Percentiles rank a stretch among this genome's conserved stretches.
Conservation (phyloP, 1,140 invertebrate species). For the Ceratosolen solmsi region DNA sequence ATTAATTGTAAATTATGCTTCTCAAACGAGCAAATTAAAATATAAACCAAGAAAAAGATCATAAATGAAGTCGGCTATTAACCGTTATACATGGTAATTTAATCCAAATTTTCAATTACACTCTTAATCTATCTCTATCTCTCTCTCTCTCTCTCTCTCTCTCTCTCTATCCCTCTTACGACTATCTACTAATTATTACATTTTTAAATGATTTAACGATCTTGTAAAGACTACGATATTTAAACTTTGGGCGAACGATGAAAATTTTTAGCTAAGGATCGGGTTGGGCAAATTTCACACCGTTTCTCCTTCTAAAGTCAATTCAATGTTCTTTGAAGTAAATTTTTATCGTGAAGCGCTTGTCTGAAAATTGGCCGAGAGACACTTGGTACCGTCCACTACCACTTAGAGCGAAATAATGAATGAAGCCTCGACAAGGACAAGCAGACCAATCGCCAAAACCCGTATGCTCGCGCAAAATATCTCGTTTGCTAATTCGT, state of each 20-base stretch:
- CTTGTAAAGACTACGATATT: too few relatives aligned
- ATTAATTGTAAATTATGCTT: conserved; percentile 1
- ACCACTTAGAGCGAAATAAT: conserved; percentile 7
- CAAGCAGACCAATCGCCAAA: conserved; percentile 30
- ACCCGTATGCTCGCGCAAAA: neutral
- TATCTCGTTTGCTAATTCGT: too few relatives aligned
- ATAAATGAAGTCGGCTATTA: neutral
- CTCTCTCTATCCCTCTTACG: too few relatives aligned
- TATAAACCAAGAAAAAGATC: too few relatives aligned
- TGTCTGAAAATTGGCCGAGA: conserved; percentile 5
- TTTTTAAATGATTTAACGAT: too few relatives aligned
- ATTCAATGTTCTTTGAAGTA: conserved; percentile 10
- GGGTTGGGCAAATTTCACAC: too few relatives aligned
- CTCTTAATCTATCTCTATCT: too few relatives aligned
- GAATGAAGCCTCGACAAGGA: conserved; percentile 31
- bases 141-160: too few relatives aligned
- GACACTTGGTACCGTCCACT: conserved; percentile 3
- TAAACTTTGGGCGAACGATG: too few relatives aligned
- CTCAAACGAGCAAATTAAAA: neutral
- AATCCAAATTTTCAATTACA: neutral
- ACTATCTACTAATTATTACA: too few relatives aligned
- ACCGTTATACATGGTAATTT: neutral
- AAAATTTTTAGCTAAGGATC: too few relatives aligned
- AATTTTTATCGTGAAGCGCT: neutral
- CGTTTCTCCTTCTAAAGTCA: neutral